These are phyloP conservation scores for Andrena camellia DNA, from an alignment of 2,888 invertebrate genomes.

Conservation along the genomic window DNA sequence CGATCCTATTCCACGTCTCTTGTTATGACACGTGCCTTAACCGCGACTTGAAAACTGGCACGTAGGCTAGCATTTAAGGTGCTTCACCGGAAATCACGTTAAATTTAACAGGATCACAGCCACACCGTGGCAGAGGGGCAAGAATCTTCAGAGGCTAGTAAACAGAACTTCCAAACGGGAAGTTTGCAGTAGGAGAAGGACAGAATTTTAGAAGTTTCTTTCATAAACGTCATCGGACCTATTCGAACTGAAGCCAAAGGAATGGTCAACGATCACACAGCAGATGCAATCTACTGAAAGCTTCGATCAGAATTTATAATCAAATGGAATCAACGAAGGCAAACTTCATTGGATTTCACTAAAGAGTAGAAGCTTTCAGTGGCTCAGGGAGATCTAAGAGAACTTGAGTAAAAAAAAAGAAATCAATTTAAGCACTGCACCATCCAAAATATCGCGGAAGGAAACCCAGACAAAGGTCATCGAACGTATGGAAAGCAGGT, in stretches of 20 bases:
- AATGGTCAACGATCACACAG: neutral
- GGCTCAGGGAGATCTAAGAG: neutral
- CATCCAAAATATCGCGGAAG: neutral
- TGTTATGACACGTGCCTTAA: slow-evolving; percentile 26
- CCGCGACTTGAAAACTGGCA: slow-evolving; percentile 30
- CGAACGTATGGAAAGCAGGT: neutral
- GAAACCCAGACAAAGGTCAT: neutral
- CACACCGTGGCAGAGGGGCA: neutral
- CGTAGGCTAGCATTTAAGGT: slow-evolving; percentile 48
- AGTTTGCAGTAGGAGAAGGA: neutral
- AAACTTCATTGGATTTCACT: neutral
- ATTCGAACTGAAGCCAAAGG: neutral
- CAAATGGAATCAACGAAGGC: neutral
- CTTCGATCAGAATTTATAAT: neutral
- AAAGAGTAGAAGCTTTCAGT: neutral
- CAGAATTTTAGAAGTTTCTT: neutral
- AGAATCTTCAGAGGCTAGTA: slow-evolving; percentile 5
- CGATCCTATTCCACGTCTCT: neutral
- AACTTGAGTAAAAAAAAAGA: no score
- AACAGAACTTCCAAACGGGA: slow-evolving; percentile 6
- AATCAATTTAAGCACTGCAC: no score
- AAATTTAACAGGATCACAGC: slow-evolving; percentile 59
- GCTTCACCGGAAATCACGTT: slow-evolving; percentile 59
- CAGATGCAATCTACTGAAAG: neutral
- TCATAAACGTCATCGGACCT: neutral